Conservation (phyloP, 2,113 vertebrate genomes). For the human region DNA sequence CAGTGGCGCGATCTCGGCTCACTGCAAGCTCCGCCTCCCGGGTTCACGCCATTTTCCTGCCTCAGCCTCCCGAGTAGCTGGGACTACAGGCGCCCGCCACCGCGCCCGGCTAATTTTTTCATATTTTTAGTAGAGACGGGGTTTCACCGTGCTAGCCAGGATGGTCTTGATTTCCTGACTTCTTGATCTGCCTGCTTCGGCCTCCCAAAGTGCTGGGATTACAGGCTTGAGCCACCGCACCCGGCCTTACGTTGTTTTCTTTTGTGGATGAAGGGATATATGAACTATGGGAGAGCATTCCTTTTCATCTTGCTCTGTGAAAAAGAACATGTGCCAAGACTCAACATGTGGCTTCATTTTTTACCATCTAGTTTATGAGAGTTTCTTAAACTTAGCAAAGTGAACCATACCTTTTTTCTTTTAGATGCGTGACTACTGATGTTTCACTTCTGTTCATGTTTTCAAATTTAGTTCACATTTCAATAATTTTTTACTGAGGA, state of each 20-base stretch:
- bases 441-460: background rate
- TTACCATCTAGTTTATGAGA: too few species aligned
- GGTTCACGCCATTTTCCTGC: too few species aligned
- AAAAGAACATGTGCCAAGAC: background rate
- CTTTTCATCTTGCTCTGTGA: background rate
- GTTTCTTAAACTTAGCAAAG: background rate
- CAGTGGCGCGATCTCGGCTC: too few species aligned
- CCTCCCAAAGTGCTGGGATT: too few species aligned
- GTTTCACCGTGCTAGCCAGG: too few species aligned
- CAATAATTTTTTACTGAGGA: background rate
- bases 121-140: too few species aligned
- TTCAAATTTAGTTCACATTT: constrained; percentile 28
- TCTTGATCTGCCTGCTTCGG: too few species aligned
- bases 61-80: too few species aligned
- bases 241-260: background rate
- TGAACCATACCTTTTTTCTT: background rate
- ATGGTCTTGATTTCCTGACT: too few species aligned
- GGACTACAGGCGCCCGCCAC: too few species aligned
- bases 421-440: background rate
- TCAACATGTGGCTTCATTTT: background rate
- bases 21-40: too few species aligned
- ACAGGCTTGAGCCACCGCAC: too few species aligned
- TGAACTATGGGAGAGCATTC: background rate
- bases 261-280: background rate
- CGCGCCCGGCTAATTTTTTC: accelerated